A percentile compares a stretch with the other conserved stretches of the same genome.
These are phyloP conservation scores for Heliconius ethilla DNA, from an alignment of 2,888 invertebrate species.

Conservation along the genomic window DNA sequence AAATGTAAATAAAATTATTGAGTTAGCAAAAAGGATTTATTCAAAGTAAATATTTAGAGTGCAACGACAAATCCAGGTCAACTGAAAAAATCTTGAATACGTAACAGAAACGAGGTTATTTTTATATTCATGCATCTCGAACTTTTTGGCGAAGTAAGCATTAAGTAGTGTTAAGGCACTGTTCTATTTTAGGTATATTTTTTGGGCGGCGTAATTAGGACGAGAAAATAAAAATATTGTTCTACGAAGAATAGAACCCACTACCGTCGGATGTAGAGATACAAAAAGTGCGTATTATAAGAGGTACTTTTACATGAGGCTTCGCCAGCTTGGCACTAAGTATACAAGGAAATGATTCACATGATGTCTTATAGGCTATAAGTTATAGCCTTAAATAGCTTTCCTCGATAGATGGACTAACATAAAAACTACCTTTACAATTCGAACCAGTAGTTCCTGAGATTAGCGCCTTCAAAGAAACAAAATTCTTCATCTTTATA, in stretches of 20 bases:
- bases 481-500: not conserved
- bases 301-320: too few relatives aligned
- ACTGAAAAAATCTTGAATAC: conserved; percentile 50
- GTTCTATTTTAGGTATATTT: too few relatives aligned
- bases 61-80: conserved; percentile 42
- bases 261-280: too few relatives aligned
- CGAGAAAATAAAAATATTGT: not conserved
- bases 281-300: too few relatives aligned
- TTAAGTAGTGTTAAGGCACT: not conserved
- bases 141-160: not conserved
- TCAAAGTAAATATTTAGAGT: conserved; percentile 67
- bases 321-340: too few relatives aligned
- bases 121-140: not conserved
- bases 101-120: conserved; percentile 57
- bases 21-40: conserved; percentile 55
- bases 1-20: conserved; percentile 56
- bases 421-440: too few relatives aligned
- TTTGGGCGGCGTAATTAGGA: too few relatives aligned
- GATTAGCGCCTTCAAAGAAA: not conserved
- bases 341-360: too few relatives aligned
- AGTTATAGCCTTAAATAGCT: too few relatives aligned
- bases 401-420: too few relatives aligned
- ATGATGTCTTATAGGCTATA: too few relatives aligned
- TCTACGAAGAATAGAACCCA: not conserved
- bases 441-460: too few relatives aligned